phyloP scores from a whole-genome alignment of 2,797 vertebrate genomes.

The Pangasius larnaudii region DNA sequence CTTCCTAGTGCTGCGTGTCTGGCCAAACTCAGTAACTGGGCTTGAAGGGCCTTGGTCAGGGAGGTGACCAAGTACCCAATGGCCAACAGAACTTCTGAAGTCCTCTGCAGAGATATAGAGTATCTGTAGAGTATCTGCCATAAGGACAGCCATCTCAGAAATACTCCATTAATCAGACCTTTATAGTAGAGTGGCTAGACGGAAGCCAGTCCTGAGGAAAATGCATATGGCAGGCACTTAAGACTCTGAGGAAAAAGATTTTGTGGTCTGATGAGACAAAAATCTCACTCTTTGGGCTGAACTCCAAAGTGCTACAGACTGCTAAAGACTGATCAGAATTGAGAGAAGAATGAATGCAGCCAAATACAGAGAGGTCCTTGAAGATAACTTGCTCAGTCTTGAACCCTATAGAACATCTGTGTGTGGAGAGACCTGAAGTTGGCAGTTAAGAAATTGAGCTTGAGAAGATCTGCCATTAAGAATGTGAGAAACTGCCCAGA shows the following conservation, averaged over 20 bases:
- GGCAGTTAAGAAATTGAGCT: not conserved
- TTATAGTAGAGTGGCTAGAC: not conserved
- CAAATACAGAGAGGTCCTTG: not conserved
- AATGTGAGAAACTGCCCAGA: not conserved
- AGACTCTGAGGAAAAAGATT: no score
- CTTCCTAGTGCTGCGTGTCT: not conserved
- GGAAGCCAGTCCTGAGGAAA: not conserved
- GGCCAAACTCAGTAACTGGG: no score
- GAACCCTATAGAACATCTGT: not conserved
- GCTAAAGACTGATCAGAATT: no score
- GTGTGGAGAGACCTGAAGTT: not conserved
- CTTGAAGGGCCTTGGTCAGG: no score
- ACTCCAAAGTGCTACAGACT: no score
- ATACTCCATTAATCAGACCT: not conserved
- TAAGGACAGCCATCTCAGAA: not conserved
- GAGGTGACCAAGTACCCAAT: no score
- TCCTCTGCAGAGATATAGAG: not conserved
- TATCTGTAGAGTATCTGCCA: not conserved
- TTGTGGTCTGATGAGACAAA: no score
- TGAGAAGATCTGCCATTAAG: not conserved
- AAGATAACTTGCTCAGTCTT: not conserved
- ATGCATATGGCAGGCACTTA: no score
- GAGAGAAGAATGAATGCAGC: not conserved
- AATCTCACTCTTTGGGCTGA: no score
- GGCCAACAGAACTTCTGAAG: no score